Percentiles rank a stretch among this genome's conserved stretches.
phyloP scores from a whole-genome alignment of 2,113 vertebrate genomes.

The Salvelinus fontinalis region DNA sequence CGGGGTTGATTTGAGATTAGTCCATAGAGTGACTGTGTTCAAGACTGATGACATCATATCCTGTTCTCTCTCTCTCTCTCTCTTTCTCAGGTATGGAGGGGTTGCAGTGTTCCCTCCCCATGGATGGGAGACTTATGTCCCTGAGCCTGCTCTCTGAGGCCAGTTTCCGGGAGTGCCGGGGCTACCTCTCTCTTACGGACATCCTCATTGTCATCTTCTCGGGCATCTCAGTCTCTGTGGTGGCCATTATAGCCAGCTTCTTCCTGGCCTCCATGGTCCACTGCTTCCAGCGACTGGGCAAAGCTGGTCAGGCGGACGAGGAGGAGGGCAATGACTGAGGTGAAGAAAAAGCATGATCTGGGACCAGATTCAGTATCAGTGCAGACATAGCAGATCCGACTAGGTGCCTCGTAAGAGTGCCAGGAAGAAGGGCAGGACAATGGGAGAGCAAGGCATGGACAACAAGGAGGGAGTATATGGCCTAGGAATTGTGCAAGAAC shows the following conservation, averaged over 20 bases:
- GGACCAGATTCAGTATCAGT: constrained; percentile 39
- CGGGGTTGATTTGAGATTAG: not conserved
- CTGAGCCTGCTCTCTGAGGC: constrained; percentile 85
- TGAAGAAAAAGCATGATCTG: constrained; percentile 4
- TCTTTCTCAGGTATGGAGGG: constrained; percentile 78
- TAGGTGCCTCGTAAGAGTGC: constrained; percentile 2
- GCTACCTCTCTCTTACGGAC: constrained; percentile 83
- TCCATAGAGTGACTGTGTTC: not conserved
- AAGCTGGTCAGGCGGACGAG: constrained; percentile 81
- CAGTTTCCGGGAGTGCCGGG: constrained; percentile 88
- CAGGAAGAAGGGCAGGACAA: not conserved
- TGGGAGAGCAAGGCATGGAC: not conserved
- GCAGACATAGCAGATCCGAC: not conserved
- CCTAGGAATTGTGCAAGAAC: not conserved
- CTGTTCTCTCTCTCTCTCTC: not conserved
- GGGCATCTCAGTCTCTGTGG: constrained; percentile 86
- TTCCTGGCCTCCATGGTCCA: constrained; percentile 89
- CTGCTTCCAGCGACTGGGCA: constrained; percentile 86
- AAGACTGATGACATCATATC: not conserved
- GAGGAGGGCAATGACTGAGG: constrained; percentile 83
- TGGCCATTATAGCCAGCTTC: constrained; percentile 89
- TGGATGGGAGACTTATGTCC: constrained; percentile 78
- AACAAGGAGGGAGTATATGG: constrained; percentile 10
- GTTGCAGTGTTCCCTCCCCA: constrained; percentile 85
- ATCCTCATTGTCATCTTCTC: constrained; percentile 93